phyloP scores from a whole-genome alignment of 2,888 invertebrate species.

The Neelides folsomi region DNA sequence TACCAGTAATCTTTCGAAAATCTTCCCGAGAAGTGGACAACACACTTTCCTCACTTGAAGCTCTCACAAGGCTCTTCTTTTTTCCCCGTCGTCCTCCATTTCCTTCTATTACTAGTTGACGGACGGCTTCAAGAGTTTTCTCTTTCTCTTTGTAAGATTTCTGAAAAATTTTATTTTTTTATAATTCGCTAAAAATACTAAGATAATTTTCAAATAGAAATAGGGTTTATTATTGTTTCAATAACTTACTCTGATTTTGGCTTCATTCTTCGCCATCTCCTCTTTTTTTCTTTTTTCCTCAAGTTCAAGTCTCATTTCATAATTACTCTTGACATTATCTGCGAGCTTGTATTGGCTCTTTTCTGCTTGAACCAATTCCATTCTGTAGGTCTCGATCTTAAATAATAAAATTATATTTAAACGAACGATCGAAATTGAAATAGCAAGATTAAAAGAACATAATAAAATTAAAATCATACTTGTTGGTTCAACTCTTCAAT shows the following conservation, averaged over 20 bases:
- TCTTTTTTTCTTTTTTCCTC: conserved; percentile 19
- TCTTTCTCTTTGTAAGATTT: conserved; percentile 24
- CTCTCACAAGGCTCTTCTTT: too few relatives aligned
- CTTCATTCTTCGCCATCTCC: conserved; percentile 19
- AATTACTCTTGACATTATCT: conserved; percentile 18
- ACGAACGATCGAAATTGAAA: conserved; percentile 1
- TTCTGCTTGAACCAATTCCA: conserved; percentile 22
- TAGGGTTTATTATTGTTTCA: too few relatives aligned
- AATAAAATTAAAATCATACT: conserved; percentile 8
- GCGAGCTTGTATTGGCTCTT: conserved; percentile 21
- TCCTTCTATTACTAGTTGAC: conserved; percentile 14
- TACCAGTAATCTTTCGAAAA: too few relatives aligned
- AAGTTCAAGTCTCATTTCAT: conserved; percentile 24
- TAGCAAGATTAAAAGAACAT: conserved; percentile 1
- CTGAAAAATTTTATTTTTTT: conserved; percentile 6
- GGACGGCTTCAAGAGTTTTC: conserved; percentile 22
- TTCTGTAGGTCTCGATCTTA: conserved; percentile 19
- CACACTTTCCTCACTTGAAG: too few relatives aligned
- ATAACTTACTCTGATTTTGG: conserved; percentile 18
- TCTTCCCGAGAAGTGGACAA: too few relatives aligned
- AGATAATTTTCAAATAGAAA: too few relatives aligned
- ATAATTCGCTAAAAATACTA: not conserved
- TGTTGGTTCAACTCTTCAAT: conserved; percentile 19
- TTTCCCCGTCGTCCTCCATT: not conserved
- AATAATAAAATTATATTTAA: not conserved